phyloP scores from a whole-genome alignment of 2,113 vertebrate genomes.

The Sebastes fasciatus region DNA sequence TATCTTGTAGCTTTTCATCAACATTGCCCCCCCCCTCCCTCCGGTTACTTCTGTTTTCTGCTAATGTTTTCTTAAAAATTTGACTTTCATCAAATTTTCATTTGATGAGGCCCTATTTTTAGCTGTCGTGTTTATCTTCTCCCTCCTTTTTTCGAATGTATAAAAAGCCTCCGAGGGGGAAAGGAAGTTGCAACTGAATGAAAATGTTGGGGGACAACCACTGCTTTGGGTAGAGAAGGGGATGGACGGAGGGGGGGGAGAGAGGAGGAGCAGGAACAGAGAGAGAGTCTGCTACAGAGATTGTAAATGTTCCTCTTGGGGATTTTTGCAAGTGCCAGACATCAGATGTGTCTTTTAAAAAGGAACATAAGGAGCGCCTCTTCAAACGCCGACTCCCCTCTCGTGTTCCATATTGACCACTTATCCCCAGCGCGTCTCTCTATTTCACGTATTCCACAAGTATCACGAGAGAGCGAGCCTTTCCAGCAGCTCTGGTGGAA shows the following conservation, averaged over 20 bases:
- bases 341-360: slow-evolving; percentile 52
- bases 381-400: slow-evolving; percentile 31
- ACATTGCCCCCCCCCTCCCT: slow-evolving; percentile 23
- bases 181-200: slow-evolving; percentile 40
- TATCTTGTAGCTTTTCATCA: slow-evolving; percentile 57
- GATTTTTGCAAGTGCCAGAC: slow-evolving; percentile 55
- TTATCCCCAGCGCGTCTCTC: slow-evolving; percentile 32
- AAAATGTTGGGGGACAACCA: slow-evolving; percentile 16
- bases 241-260: not conserved
- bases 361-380: slow-evolving; percentile 39
- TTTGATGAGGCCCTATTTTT: slow-evolving; percentile 73
- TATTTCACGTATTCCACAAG: slow-evolving; percentile 18
- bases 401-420: slow-evolving; percentile 53
- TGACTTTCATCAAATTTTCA: slow-evolving; percentile 61
- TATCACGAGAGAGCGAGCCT: not conserved
- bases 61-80: slow-evolving; percentile 48
- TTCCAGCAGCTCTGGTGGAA: not conserved
- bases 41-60: slow-evolving; percentile 43
- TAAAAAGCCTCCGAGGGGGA: slow-evolving; percentile 44
- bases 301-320: slow-evolving; percentile 45
- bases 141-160: slow-evolving; percentile 26
- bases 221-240: slow-evolving; percentile 7
- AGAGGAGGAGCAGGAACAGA: not conserved
- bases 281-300: slow-evolving; percentile 7
- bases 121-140: slow-evolving; percentile 59